Evolutionary conservation across 2,113 vertebrate species (phyloP), one percentile per base, ranked within the genome.

Genomic region (Riparia riparia): DNA sequence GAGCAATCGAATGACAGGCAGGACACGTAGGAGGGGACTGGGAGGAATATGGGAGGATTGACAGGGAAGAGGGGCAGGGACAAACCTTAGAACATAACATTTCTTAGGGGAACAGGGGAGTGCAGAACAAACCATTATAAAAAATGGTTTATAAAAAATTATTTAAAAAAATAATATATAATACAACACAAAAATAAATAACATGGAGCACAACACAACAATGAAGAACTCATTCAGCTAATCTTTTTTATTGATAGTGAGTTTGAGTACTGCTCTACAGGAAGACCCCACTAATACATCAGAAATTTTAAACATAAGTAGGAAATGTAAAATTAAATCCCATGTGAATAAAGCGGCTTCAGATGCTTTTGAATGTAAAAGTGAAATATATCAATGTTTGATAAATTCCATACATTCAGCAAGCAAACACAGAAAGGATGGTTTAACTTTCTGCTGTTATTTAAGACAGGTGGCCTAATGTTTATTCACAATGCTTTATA

Each of bases 401-500:
- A 88, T 63, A 90, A 90, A 82, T 77, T 64, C 37, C 34, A 53
- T 70, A 60, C 60, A 44, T 65, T 64, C 57, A 76, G 42, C 54
- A 93, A 82, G 70, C 57, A 69, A 61, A 50, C 24, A 71, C 1
- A 1, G 78, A 65, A 65, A 47, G 50, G 57, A 72, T 87, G 6
- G 0, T 50, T 22, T 77, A 80, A 69, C 54, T 80, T 84, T 41
- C 72, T 85, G 42, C 82, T 91, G 45, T 47, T 49, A 84, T 87
- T 85, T 79, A 54, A 90, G 82, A 54, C 50, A 49, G 49, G 49
- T 68, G 41, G 44, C 70, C 83, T 95, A 71, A 90, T 93, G 58
- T 93, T 93, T 90, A 88, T 91, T 94, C 86, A 68, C 41, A 47
- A 29, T 50, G 17, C 73, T 73, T 82, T 82, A 44, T 79, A 37